These are phyloP conservation scores for Troides oblongomaculatus DNA, from an alignment of 2,888 invertebrate species.

Conservation along the genomic window DNA sequence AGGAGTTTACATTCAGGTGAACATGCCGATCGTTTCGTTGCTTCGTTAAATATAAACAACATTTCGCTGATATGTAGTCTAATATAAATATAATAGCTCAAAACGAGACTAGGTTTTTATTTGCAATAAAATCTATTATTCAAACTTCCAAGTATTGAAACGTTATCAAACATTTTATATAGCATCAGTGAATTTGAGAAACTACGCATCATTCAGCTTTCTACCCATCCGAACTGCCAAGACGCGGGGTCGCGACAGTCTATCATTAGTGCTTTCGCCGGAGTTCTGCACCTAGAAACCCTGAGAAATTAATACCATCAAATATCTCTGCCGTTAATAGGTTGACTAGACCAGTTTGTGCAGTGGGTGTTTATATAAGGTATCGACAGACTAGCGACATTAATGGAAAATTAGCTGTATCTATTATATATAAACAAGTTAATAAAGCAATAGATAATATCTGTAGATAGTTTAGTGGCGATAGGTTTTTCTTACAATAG, in stretches of 20 bases:
- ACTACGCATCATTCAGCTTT: conserved; percentile 24
- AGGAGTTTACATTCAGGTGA: too few relatives aligned
- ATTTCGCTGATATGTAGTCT: too few relatives aligned
- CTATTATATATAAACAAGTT: too few relatives aligned
- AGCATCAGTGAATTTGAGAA: conserved; percentile 11
- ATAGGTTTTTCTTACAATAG: too few relatives aligned
- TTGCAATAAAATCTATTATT: conserved; percentile 7
- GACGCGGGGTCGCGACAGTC: conserved; percentile 10
- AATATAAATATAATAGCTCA: too few relatives aligned
- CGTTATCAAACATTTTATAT: conserved; percentile 16
- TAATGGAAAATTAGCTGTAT: too few relatives aligned
- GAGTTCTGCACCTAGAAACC: conserved; percentile 23
- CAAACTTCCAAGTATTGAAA: background rate
- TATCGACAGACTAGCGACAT: too few relatives aligned
- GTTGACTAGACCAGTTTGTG: conserved; percentile 20
- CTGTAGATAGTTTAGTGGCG: too few relatives aligned
- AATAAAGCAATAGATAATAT: too few relatives aligned
- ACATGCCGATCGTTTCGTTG: too few relatives aligned
- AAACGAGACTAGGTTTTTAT: too few relatives aligned
- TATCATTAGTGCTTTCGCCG: conserved; percentile 29
- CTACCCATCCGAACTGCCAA: conserved; percentile 11
- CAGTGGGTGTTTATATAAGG: background rate
- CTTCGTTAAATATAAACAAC: too few relatives aligned
- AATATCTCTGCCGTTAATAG: conserved; percentile 21
- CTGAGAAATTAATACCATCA: conserved; percentile 28